Evolutionary conservation across 1,140 invertebrate species (phyloP).

Genomic region (Cotesia typhae): DNA sequence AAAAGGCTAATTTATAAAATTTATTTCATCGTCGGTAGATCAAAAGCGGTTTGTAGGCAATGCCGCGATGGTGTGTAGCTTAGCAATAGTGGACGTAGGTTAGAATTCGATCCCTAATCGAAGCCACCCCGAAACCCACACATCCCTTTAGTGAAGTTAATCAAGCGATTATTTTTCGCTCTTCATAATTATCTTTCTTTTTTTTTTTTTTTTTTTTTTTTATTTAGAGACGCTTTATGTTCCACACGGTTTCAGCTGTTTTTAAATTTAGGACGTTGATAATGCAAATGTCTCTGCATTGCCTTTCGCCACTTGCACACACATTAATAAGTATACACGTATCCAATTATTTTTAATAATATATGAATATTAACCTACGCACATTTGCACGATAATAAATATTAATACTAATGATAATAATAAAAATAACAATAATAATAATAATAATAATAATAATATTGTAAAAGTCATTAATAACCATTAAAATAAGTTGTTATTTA

Average conservation of each 20-base stretch:
- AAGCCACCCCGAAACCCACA: slow-evolving; percentile 34
- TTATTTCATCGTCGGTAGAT: slow-evolving; percentile 47
- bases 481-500: slow-evolving; percentile 29
- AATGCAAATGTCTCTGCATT: slow-evolving; percentile 11
- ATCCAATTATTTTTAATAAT: not conserved
- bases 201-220: not conserved
- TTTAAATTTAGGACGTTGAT: not conserved
- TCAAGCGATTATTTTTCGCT: not conserved
- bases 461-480: not conserved
- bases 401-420: slow-evolving; percentile 1
- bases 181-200: not conserved
- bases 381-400: slow-evolving; percentile 31
- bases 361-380: not conserved
- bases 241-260: not conserved
- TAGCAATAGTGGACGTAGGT: slow-evolving; percentile 58
- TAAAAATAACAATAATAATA: slow-evolving; percentile 14
- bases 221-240: not conserved
- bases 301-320: not conserved
- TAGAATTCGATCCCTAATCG: slow-evolving; percentile 43
- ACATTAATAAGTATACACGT: not conserved
- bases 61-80: slow-evolving; percentile 57
- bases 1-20: slow-evolving; percentile 39
- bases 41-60: slow-evolving; percentile 40
- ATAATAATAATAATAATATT: slow-evolving; percentile 14
- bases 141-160: slow-evolving; percentile 11